Percentiles rank a stretch among this genome's conserved stretches.
Evolutionary conservation across 2,888 invertebrate genomes (phyloP).

Genomic region (Drosophila infuscata): DNA sequence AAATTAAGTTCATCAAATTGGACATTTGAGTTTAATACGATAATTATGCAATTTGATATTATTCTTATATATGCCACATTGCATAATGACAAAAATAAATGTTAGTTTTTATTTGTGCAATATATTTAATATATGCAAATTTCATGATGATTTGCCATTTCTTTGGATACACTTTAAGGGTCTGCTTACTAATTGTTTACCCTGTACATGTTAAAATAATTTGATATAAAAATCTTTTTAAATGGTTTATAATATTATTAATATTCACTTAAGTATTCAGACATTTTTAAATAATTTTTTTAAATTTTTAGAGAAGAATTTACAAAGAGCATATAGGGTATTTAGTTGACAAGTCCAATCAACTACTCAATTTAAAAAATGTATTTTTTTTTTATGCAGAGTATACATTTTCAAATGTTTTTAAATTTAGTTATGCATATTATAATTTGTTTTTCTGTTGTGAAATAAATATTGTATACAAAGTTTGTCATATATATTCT

Average conservation of each 20-base stretch:
- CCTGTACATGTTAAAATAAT: slow-evolving; percentile 2
- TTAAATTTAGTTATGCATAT: slow-evolving; percentile 78
- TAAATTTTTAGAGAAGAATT: neutral
- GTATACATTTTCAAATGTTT: slow-evolving; percentile 68
- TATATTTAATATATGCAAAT: slow-evolving; percentile 64
- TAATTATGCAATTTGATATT: slow-evolving; percentile 73
- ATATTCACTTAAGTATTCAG: too few relatives aligned
- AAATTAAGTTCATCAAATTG: slow-evolving; percentile 76
- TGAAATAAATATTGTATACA: slow-evolving; percentile 63
- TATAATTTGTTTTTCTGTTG: slow-evolving; percentile 57
- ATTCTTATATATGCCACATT: slow-evolving; percentile 24
- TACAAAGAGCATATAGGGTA: slow-evolving; percentile 5
- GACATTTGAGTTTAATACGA: slow-evolving; percentile 75
- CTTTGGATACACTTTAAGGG: slow-evolving; percentile 25
- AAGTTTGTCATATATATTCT: slow-evolving; percentile 43
- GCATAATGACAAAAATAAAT: neutral
- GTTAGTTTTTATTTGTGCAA: slow-evolving; percentile 53
- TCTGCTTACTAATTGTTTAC: slow-evolving; percentile 11
- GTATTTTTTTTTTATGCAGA: neutral
- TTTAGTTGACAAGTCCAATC: neutral
- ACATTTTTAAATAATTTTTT: neutral
- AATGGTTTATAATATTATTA: neutral
- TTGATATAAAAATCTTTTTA: neutral
- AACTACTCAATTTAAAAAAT: neutral
- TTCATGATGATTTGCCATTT: slow-evolving; percentile 66